Evolutionary conservation across 2,888 invertebrate genomes (phyloP), one percentile per base, ranked within the genome.

Genomic region (Caenorhabditis macrosperma): DNA sequence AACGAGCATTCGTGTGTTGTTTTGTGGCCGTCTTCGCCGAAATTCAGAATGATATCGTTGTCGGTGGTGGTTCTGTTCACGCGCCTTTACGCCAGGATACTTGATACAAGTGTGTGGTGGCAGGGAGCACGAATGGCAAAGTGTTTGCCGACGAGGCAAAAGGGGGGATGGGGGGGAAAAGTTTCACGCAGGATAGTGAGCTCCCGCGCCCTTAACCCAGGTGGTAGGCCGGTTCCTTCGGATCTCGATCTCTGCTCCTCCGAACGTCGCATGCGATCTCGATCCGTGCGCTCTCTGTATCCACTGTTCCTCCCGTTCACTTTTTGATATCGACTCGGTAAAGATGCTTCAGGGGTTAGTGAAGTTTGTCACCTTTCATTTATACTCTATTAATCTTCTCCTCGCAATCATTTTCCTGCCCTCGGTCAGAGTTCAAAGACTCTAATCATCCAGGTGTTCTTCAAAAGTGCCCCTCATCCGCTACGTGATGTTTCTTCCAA

Each of bases 101-200:
- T 72, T 72, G 64, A 72, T 72, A 72, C 72, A 72, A 72, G 72
- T 72, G 72, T 64, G 72, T 72, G 72, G 63, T 72, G 64, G 54
- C 48, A 38, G 63, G 15, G 50, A 46, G 64, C 46, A 61, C 24
- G 26, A 9, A 55, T 52, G 54, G 63, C 54, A 63, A 64, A 57
- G 61, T 72, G 72, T 72, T 72, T 72, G 72, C 72, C 63, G 57
- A 72, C 72, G 57, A 54, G 55, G 33, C 46, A 60, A 60, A 35
- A 48, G 38, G 44, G 33, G 26, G 60, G n/a, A n/a, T n/a, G 46
- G 28, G 55, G 64, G 44, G 22, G 48, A 26, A 72, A 63, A 46
- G 33, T 72, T 63, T 64, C 72, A 64, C 72, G 64, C 72, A 63
- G 64, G 72, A 72, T 72, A 72, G 72, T 72, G 72, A 72, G 72